Conservation (phyloP, 1,140 invertebrate species). For the Drepana arcuata region DNA sequence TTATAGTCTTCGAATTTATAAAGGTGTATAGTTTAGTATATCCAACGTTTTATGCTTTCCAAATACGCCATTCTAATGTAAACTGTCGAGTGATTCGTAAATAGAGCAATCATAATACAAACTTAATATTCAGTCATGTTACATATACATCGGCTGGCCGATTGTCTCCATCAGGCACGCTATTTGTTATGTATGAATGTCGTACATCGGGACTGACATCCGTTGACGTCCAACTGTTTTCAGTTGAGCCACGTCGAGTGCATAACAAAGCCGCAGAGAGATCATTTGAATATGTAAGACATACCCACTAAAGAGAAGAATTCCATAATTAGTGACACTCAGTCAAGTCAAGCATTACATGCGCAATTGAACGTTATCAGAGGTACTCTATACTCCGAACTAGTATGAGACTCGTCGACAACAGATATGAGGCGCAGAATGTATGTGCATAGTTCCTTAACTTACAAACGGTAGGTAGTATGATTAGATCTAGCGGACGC, state of each 20-base stretch:
- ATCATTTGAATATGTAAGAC: conserved; percentile 36
- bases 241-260: conserved; percentile 29
- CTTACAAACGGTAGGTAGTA: too few relatives aligned
- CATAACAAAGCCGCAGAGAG: conserved; percentile 28
- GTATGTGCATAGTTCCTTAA: too few relatives aligned
- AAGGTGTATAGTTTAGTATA: too few relatives aligned
- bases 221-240: conserved; percentile 48
- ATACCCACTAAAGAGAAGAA: conserved; percentile 16
- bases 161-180: conserved; percentile 26
- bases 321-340: conserved; percentile 20
- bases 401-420: too few relatives aligned
- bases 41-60: too few relatives aligned
- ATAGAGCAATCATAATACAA: conserved; percentile 4
- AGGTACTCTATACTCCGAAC: too few relatives aligned
- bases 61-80: too few relatives aligned
- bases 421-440: too few relatives aligned
- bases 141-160: conserved; percentile 24
- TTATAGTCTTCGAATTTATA: too few relatives aligned
- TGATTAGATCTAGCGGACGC: too few relatives aligned
- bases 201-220: conserved; percentile 28
- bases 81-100: neutral
- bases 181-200: conserved; percentile 47
- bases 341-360: too few relatives aligned
- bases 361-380: too few relatives aligned
- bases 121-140: conserved; percentile 20